Conservation (phyloP, 2,113 vertebrate genomes). For the Hippopotamus amphibius region DNA sequence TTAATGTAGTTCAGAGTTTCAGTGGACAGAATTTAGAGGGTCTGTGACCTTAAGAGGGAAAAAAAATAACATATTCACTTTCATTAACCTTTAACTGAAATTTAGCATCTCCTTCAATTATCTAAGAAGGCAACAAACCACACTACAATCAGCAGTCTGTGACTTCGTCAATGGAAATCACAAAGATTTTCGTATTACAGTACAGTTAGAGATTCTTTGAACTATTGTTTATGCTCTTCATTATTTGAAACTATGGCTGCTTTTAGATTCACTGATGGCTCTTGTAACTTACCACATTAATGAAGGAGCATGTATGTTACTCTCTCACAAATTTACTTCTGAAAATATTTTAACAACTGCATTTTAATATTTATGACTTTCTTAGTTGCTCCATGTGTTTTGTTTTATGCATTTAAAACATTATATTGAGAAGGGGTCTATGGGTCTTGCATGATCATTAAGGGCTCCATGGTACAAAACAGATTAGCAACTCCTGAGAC, state of each 20-base stretch:
- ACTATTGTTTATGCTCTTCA: neutral
- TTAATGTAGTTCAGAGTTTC: neutral
- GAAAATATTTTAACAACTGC: neutral
- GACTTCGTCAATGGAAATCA: neutral
- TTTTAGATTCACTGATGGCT: neutral
- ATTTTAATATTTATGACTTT: slow-evolving; percentile 39
- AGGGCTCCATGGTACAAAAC: neutral
- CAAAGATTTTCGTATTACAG: neutral
- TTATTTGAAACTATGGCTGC: neutral
- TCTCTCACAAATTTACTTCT: neutral
- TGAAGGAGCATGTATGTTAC: neutral
- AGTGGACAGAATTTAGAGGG: neutral
- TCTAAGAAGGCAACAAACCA: neutral
- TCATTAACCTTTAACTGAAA: slow-evolving; percentile 45
- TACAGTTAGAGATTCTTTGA: neutral
- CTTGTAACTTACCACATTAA: slow-evolving; percentile 28
- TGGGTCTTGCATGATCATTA: neutral
- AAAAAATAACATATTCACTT: slow-evolving; percentile 15
- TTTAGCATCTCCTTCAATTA: slow-evolving; percentile 46
- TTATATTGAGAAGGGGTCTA: neutral
- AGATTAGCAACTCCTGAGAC: neutral
- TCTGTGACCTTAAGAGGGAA: neutral
- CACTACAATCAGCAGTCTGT: neutral
- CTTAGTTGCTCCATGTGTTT: neutral
- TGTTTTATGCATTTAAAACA: neutral